A percentile compares a stretch with the other conserved stretches of the same genome.
Evolutionary conservation across 2,113 vertebrate genomes (phyloP).

Genomic region (Lamprotornis superbus): DNA sequence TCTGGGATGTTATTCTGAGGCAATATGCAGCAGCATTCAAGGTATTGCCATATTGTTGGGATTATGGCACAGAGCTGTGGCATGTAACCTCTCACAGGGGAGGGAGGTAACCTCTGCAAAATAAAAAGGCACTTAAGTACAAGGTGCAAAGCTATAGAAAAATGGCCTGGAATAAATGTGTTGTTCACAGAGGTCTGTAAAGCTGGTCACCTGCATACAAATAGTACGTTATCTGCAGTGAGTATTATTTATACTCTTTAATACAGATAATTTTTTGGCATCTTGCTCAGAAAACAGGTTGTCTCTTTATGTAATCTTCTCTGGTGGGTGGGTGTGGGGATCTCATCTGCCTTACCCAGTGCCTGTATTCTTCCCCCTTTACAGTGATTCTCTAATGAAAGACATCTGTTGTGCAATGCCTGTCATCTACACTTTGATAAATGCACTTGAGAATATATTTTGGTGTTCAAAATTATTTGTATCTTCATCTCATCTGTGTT

Average conservation of each 20-base stretch:
- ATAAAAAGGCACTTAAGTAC: not conserved
- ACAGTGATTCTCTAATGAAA: slow-evolving; percentile 41
- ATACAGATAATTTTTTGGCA: not conserved
- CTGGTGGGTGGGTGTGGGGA: slow-evolving; percentile 33
- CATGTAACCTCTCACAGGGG: not conserved
- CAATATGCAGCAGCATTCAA: not conserved
- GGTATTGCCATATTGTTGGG: not conserved
- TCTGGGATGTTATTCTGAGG: not conserved
- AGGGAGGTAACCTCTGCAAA: not conserved
- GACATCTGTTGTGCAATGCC: slow-evolving; percentile 41
- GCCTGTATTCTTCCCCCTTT: not conserved
- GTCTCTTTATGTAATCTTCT: slow-evolving; percentile 36
- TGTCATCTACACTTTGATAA: not conserved
- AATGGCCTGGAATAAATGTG: not conserved
- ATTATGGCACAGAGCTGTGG: not conserved
- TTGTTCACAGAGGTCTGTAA: not conserved
- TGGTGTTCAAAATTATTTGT: not conserved
- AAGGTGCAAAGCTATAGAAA: not conserved
- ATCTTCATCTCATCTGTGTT: not conserved
- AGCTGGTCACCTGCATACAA: not conserved
- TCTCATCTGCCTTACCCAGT: slow-evolving; percentile 27
- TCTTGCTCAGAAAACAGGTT: slow-evolving; percentile 31
- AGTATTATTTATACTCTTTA: not conserved
- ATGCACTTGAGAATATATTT: not conserved
- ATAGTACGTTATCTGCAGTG: not conserved